Percentiles rank a stretch among this genome's conserved stretches.
Evolutionary conservation across 2,797 vertebrate species (phyloP).

Genomic region (Leucoraja ocellata): DNA sequence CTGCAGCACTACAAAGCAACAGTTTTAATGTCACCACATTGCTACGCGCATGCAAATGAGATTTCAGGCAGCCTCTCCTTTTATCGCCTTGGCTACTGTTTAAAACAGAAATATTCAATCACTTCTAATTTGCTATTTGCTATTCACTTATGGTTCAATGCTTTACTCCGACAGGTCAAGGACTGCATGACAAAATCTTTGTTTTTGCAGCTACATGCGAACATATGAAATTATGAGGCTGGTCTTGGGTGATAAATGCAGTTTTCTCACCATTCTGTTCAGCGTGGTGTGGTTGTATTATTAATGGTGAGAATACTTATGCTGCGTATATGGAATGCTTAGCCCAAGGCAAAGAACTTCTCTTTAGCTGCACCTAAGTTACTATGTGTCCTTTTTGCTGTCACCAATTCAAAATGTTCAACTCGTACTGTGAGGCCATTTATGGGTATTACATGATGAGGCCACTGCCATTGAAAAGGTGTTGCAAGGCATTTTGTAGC

Average conservation of each 20-base stretch:
- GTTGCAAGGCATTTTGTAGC: constrained; percentile 15
- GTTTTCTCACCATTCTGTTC: neutral
- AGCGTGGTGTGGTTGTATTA: neutral
- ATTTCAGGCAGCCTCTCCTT: neutral
- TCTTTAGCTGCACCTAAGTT: constrained; percentile 16
- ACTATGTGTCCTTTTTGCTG: constrained; percentile 23
- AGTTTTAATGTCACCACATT: neutral
- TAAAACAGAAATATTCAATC: neutral
- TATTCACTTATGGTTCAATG: neutral
- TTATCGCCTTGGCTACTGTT: neutral
- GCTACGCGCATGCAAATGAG: neutral
- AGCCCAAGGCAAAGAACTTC: neutral
- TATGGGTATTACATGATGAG: constrained; percentile 25
- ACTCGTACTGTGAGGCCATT: constrained; percentile 24
- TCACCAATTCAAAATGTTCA: constrained; percentile 30
- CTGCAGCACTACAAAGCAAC: neutral
- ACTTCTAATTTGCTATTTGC: neutral
- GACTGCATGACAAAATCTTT: neutral
- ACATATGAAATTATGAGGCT: constrained; percentile 8
- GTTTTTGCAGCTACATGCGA: neutral
- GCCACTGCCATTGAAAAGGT: constrained; percentile 25
- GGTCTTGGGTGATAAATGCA: neutral
- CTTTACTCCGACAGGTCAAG: neutral
- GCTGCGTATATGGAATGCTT: constrained; percentile 12
- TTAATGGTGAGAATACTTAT: neutral